These are phyloP conservation scores for Belonocnema kinseyi DNA, from an alignment of 1,140 invertebrate species.

Conservation along the genomic window DNA sequence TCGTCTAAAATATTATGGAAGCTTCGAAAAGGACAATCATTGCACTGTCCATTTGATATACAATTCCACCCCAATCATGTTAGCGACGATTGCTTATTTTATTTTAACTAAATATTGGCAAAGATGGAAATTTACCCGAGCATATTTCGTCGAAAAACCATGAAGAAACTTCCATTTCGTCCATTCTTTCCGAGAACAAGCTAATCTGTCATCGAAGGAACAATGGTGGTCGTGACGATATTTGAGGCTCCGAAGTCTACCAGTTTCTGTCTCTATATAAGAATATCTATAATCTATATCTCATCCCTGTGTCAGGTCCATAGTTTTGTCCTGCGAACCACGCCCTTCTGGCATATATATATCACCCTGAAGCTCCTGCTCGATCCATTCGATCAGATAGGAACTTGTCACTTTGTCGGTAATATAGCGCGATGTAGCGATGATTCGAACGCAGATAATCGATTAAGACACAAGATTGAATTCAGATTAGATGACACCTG, in stretches of 20 bases:
- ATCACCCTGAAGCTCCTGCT: slow-evolving; percentile 37
- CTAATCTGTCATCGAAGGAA: slow-evolving; percentile 64
- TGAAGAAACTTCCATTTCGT: slow-evolving; percentile 35
- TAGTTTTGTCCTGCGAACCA: slow-evolving; percentile 62
- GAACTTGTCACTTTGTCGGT: slow-evolving; percentile 58
- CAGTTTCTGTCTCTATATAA: too few relatives aligned
- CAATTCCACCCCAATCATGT: too few relatives aligned
- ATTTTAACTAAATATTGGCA: too few relatives aligned
- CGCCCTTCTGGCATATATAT: slow-evolving; percentile 60
- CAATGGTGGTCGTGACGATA: slow-evolving; percentile 48
- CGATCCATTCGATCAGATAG: slow-evolving; percentile 54
- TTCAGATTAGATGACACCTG: too few relatives aligned
- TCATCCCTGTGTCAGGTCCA: slow-evolving; percentile 40
- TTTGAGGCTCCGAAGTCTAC: too few relatives aligned
- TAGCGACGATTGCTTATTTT: too few relatives aligned
- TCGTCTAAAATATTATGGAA: too few relatives aligned
- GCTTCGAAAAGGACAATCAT: too few relatives aligned
- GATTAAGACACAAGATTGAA: too few relatives aligned
- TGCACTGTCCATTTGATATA: too few relatives aligned
- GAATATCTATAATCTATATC: background rate
- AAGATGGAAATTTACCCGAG: slow-evolving; percentile 52
- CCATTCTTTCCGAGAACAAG: slow-evolving; percentile 56
- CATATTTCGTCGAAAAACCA: slow-evolving; percentile 52
- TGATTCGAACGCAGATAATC: slow-evolving; percentile 52
- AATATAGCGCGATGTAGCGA: slow-evolving; percentile 49